These are phyloP conservation scores for Labrus mixtus DNA, from an alignment of 2,113 vertebrate species.

Conservation along the genomic window DNA sequence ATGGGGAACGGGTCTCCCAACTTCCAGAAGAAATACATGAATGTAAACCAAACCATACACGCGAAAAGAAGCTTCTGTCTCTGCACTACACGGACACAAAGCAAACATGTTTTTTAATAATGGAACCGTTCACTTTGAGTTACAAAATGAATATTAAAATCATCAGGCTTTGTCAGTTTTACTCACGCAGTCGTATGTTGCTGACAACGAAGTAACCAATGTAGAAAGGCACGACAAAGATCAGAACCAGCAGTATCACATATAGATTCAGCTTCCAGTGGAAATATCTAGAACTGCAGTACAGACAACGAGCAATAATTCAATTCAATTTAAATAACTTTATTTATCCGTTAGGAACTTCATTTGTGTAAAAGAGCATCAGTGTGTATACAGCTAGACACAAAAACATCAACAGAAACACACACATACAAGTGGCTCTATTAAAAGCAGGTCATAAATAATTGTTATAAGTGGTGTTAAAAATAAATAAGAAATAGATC, in stretches of 20 bases:
- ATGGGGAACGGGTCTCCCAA: slow-evolving; percentile 98
- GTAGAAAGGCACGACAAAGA: slow-evolving; percentile 98
- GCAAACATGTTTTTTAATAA: not conserved
- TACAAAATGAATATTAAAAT: not conserved
- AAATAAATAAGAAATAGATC: no score
- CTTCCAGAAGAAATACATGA: slow-evolving; percentile 99
- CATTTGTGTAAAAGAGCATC: no score
- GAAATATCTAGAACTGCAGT: slow-evolving; percentile 95
- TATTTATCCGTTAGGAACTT: no score
- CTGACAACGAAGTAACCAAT: slow-evolving; percentile 99
- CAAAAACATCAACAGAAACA: no score
- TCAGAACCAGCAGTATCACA: slow-evolving; percentile 94
- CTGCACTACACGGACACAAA: slow-evolving; percentile 86
- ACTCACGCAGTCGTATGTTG: slow-evolving; percentile 97
- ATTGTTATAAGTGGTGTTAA: no score
- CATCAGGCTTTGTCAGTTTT: not conserved
- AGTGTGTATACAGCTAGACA: no score
- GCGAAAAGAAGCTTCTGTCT: slow-evolving; percentile 94
- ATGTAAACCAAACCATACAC: slow-evolving; percentile 95
- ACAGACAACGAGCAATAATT: not conserved
- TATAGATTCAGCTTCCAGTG: slow-evolving; percentile 99
- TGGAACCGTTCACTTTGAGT: not conserved
- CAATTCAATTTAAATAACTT: no score
- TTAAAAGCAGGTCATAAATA: no score
- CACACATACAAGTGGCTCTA: no score